Conservation (phyloP, 2,888 invertebrate species). For the Gasteruption jaculator region DNA sequence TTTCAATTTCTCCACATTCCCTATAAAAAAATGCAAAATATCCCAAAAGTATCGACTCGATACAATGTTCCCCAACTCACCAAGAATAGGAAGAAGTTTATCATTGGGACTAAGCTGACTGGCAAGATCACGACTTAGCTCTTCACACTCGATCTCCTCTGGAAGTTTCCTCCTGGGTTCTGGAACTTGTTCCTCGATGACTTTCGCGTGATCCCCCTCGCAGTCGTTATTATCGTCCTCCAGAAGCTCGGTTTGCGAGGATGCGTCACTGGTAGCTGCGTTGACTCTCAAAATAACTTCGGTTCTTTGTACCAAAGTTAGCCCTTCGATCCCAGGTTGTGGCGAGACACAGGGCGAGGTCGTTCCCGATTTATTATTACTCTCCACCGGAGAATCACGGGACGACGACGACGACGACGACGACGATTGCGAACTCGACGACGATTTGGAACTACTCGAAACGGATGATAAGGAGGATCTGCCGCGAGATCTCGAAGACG, state of each 20-base stretch:
- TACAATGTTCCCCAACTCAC: conserved; percentile 35
- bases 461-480: conserved; percentile 31
- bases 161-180: conserved; percentile 60
- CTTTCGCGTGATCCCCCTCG: conserved; percentile 28
- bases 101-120: conserved; percentile 62
- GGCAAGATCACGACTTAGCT: conserved; percentile 62
- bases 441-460: conserved; percentile 24
- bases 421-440: conserved; percentile 29
- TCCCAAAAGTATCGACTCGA: no score
- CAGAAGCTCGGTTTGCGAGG: conserved; percentile 56
- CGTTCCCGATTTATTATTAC: conserved; percentile 21
- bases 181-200: conserved; percentile 41
- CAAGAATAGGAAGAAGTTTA: conserved; percentile 63
- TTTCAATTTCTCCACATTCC: no score
- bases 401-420: conserved; percentile 35
- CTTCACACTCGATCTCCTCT: conserved; percentile 78
- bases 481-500: conserved; percentile 25
- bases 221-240: no score
- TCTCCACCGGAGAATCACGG: conserved; percentile 33
- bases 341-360: conserved; percentile 41
- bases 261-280: conserved; percentile 60
- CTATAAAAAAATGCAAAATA: no score
- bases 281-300: conserved; percentile 63
- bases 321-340: conserved; percentile 51
- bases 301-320: conserved; percentile 61